Base-by-base conservation (phyloP, 2,797 vertebrate genomes). In the Cuniculus paca region DNA sequence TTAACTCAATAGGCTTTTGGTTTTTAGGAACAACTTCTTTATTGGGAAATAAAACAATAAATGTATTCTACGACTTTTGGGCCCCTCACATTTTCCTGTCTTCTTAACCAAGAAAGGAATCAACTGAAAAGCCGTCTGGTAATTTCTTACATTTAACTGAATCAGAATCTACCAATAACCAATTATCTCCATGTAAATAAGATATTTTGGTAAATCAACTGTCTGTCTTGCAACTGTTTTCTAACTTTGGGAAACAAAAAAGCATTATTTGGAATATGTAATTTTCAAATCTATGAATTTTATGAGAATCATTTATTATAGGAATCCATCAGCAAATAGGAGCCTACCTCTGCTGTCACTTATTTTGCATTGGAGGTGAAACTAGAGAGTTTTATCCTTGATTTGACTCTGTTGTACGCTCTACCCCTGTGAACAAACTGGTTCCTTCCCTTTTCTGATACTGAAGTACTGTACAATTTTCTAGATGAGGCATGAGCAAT, bases 101-200 rank as follows among this genome's bases (percentile, higher is more conserved):
- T 89, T 93, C 77, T 87, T 92, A 63, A 88, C n/a, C 34, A 91
- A 94, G 36, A 91, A 61, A 82, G 56, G 13, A 85, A 88, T 34
- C 26, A 70, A 96, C 9, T 90, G 26, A 77, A 82, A 86, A 86
- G 77, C 39, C 45, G 92, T 19, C 54, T 58, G 50, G 1, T 26
- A 39, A 89, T 74, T 92, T 87, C 61, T 90, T 81, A 14, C 28
- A 83, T 36, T 50, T 89, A 17, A 84, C 4, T 74, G 45, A 91
- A 85, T 79, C 50, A 78, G 80, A 94, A 63, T 58, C 45, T 31
- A 91, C 13, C 24, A 90, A 28, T 42, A 61, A 70, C 45, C 68
- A 79, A 94, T 42, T 50, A 36, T 22, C 72, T 63, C 75, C 52
- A 61, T 39, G 20, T 63, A 96, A 93, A 63, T 60, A 94, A 60